Evolutionary conservation across 1,140 invertebrate species (phyloP).

Genomic region (Tetragnatha versicolor): DNA sequence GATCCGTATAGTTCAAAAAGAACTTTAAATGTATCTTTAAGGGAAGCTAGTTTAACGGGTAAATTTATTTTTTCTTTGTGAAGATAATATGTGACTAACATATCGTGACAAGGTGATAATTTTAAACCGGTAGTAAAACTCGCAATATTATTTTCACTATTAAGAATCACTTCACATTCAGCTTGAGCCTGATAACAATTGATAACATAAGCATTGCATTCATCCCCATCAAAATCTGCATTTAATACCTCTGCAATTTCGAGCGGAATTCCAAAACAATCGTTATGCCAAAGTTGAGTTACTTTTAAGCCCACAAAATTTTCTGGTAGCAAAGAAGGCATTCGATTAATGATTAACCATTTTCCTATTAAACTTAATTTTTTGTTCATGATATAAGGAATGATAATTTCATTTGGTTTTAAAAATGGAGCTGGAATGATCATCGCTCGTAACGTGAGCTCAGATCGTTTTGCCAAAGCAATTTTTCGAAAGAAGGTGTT

Average conservation of each 20-base stretch:
- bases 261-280: conserved; percentile 31
- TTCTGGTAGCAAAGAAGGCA: conserved; percentile 28
- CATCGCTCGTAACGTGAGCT: conserved; percentile 14
- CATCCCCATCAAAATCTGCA: conserved; percentile 34
- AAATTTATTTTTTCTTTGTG: conserved; percentile 2
- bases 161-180: background rate
- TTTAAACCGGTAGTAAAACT: conserved; percentile 30
- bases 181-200: background rate
- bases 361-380: background rate
- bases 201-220: background rate
- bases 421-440: conserved; percentile 28
- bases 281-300: background rate
- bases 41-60: background rate
- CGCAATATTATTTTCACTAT: background rate
- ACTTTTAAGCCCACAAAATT: conserved; percentile 16
- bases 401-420: conserved; percentile 32
- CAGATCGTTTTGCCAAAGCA: conserved; percentile 19
- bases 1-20: conserved; percentile 25
- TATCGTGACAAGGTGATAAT: conserved; percentile 15
- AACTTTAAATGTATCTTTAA: conserved; percentile 11
- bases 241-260: conserved; percentile 28
- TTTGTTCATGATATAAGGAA: background rate
- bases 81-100: conserved; percentile 4
- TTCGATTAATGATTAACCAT: conserved; percentile 40
- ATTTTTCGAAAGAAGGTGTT: conserved; percentile 25